Conservation (phyloP, 2,113 vertebrate species). For the Lonchura striata region DNA sequence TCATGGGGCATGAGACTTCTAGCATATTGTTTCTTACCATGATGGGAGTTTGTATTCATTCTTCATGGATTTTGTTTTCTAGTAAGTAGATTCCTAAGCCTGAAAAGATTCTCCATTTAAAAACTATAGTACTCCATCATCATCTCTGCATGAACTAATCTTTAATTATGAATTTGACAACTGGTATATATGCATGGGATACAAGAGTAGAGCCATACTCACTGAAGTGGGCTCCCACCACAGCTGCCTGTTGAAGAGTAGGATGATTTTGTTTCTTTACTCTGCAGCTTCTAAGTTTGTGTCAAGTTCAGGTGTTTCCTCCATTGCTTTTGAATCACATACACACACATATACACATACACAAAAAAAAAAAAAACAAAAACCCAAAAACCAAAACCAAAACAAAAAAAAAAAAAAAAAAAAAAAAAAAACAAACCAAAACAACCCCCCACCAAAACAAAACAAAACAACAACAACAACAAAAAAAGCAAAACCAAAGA, state of each 20-base stretch:
- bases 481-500: background rate
- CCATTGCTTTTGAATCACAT: background rate
- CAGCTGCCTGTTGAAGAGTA: background rate
- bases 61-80: background rate
- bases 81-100: background rate
- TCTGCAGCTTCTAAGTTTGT: background rate
- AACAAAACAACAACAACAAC: too few species aligned
- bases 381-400: background rate
- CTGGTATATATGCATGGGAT: too few species aligned
- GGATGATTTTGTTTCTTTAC: background rate
- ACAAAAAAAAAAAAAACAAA: background rate
- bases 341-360: background rate
- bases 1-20: background rate
- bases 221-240: background rate
- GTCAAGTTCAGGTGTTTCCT: background rate
- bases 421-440: background rate
- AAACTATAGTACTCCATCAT: background rate
- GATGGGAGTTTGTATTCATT: background rate
- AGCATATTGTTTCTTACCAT: background rate
- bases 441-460: too few species aligned
- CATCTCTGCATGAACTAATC: background rate
- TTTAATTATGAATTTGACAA: background rate
- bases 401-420: background rate
- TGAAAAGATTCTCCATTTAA: background rate
- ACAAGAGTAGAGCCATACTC: background rate